These are phyloP conservation scores for Tenualosa thibaudeaui DNA, from an alignment of 2,797 vertebrate species.

Conservation along the genomic window DNA sequence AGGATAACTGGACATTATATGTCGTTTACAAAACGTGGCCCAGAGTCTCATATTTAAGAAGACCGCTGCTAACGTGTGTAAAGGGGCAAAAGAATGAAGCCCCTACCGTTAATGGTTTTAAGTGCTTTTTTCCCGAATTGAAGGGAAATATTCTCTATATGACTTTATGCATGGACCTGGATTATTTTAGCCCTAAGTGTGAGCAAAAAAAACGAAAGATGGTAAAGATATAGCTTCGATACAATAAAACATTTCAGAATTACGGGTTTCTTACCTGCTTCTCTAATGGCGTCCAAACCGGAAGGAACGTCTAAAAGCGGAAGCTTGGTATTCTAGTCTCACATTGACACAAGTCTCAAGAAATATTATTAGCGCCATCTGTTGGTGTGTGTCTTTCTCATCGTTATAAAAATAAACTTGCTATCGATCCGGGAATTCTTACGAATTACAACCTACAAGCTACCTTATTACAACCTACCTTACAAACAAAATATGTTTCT, in stretches of 20 bases:
- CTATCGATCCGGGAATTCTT: not conserved
- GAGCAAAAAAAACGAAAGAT: constrained; percentile 47
- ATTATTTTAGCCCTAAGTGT: not conserved
- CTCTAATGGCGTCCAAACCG: constrained; percentile 74
- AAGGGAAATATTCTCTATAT: not conserved
- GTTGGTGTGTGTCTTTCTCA: not conserved
- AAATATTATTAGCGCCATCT: constrained; percentile 35
- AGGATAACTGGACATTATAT: not conserved
- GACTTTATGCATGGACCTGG: not conserved
- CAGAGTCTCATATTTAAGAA: not conserved
- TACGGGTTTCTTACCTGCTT: constrained; percentile 64
- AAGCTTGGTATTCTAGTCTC: constrained; percentile 44
- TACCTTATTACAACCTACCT: no score
- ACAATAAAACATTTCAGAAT: not conserved
- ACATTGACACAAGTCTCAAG: constrained; percentile 33
- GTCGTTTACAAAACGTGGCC: not conserved
- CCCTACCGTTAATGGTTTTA: not conserved
- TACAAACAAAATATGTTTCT: no score
- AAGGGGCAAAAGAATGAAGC: not conserved
- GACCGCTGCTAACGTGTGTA: not conserved
- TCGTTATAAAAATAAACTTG: not conserved
- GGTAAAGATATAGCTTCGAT: constrained; percentile 59
- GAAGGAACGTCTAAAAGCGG: constrained; percentile 62
- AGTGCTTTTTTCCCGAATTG: not conserved
- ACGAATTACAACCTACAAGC: not conserved